These are phyloP conservation scores for Hipparchia sbordonii DNA, from an alignment of 2,888 invertebrate species.

Conservation along the genomic window DNA sequence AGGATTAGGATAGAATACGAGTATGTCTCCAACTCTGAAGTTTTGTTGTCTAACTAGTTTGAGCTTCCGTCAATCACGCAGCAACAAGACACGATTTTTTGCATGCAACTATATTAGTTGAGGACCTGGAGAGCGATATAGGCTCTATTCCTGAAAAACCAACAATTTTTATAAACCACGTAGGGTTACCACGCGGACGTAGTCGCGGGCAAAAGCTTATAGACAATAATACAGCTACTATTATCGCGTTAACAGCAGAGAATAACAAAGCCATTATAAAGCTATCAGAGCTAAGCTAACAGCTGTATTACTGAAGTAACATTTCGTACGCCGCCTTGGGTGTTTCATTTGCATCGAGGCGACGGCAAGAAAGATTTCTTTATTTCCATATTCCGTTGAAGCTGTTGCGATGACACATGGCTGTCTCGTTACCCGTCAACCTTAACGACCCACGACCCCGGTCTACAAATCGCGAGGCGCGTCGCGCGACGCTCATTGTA, in stretches of 20 bases:
- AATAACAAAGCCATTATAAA: neutral
- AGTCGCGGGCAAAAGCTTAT: neutral
- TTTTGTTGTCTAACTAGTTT: neutral
- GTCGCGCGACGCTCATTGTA: conserved; percentile 24
- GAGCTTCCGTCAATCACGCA: neutral
- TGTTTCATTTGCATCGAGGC: conserved; percentile 8
- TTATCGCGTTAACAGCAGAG: neutral
- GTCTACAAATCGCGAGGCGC: neutral
- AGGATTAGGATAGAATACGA: too few species aligned
- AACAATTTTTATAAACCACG: too few species aligned
- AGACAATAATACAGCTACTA: too few species aligned
- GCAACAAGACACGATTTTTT: neutral
- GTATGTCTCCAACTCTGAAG: too few species aligned
- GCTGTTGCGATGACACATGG: conserved; percentile 24
- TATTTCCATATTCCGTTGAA: conserved; percentile 26
- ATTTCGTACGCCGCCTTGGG: neutral
- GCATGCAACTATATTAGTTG: neutral
- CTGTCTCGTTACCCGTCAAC: conserved; percentile 25
- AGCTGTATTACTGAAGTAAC: neutral
- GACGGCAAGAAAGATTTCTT: conserved; percentile 16
- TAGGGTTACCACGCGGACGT: neutral
- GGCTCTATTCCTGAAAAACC: neutral
- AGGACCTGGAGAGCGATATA: neutral
- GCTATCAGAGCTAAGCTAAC: neutral
- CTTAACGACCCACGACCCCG: conserved; percentile 13